Evolutionary conservation across 2,888 invertebrate genomes (phyloP), one percentile per base, ranked within the genome.

Genomic region (Aleiodes leptofemur): DNA sequence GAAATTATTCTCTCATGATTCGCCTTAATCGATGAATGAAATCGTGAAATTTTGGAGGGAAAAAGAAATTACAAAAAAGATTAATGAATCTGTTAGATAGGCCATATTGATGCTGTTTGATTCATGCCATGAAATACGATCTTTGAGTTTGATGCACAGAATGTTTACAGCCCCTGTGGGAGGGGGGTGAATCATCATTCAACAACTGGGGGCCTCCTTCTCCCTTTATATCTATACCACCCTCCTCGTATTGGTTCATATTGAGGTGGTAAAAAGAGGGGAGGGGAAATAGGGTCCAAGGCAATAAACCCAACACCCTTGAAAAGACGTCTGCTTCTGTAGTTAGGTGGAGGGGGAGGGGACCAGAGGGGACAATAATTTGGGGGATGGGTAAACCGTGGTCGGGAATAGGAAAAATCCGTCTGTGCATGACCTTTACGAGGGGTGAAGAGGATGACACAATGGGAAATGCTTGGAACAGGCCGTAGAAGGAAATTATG

Each of bases 271-370:
- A 43, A 70, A 73, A 55, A 59, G 69, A 73, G 72, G 72, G 34
- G 56, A 38, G 70, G 55, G 55, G 6, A 70, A 73, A 55, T 68
- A 69, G 75, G 72, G 70, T 77, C 74, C 70, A 69, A 64, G 56
- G 79, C 74, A 76, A 79, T 81, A 78, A 81, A 78, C 77, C 69
- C 74, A 71, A 78, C 80, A 79, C 80, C 80, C 80, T 73, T 70
- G 69, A 76, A 76, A 77, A 69, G 69, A 66, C 72, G 57, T 48
- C 72, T 69, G 70, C 69, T 72, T 73, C 56, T 59, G 53, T 34
- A 66, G 72, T 73, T 72, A 8, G 38, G 38, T 38, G n/a, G 50
- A 2, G 23, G n/a, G 50, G 23, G 23, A 23, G 23, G 23, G 51
- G 55, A 13, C 14, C 14, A 14, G 6, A 50, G 56, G 13, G 69